These are phyloP conservation scores for Gallirallus australis DNA, from an alignment of 2,797 vertebrate genomes.

Conservation along the genomic window DNA sequence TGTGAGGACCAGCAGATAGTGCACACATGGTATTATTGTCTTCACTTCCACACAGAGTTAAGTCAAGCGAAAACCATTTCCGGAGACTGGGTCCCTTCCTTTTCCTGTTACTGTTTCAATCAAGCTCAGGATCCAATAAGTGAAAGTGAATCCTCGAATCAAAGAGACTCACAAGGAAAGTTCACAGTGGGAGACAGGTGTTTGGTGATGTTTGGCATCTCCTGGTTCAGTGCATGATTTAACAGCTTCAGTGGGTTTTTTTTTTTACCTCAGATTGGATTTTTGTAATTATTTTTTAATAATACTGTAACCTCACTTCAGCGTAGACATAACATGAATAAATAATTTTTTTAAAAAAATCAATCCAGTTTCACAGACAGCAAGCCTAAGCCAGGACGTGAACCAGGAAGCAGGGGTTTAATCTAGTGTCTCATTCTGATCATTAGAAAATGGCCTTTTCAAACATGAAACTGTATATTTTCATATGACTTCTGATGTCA, in stretches of 20 bases:
- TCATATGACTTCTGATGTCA: not conserved
- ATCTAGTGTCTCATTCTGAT: not conserved
- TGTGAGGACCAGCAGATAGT: not conserved
- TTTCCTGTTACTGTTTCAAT: not conserved
- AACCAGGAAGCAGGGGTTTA: not conserved
- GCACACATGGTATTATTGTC: not conserved
- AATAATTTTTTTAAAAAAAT: not conserved
- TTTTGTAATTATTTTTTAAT: not conserved
- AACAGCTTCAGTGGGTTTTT: not conserved
- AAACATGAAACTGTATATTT: not conserved
- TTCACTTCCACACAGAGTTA: not conserved
- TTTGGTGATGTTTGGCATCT: not conserved
- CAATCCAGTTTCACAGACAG: not conserved
- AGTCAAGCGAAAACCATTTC: not conserved
- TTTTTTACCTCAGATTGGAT: not conserved
- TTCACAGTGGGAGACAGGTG: not conserved
- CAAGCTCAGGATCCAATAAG: not conserved
- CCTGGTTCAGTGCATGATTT: not conserved
- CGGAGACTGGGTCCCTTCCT: not conserved
- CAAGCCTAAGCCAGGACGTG: not conserved
- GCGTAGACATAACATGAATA: not conserved
- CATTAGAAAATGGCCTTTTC: constrained; percentile 7
- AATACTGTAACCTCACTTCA: not conserved
- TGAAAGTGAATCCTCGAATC: not conserved
- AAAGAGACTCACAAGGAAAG: not conserved